Conservation (phyloP, 2,888 invertebrate genomes). For the Terebella lapidaria region DNA sequence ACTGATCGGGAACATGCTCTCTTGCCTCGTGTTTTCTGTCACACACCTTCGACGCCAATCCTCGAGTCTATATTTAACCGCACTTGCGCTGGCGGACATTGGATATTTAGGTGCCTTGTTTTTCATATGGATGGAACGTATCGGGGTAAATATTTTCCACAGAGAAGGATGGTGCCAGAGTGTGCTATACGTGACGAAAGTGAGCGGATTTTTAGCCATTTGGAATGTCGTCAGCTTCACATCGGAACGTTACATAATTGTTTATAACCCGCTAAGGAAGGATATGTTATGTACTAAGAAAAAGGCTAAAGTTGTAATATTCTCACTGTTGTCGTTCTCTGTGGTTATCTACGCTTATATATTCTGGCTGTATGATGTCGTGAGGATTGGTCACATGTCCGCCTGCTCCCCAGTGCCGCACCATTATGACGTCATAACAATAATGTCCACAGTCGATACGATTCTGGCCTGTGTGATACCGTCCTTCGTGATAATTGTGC, state of each 20-base stretch:
- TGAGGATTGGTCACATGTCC: constrained; percentile 4
- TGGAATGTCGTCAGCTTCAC: constrained; percentile 25
- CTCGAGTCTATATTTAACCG: constrained; percentile 13
- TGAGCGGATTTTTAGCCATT: constrained; percentile 20
- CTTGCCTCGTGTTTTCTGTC: constrained; percentile 11
- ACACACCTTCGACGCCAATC: constrained; percentile 13
- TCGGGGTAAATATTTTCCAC: constrained; percentile 28
- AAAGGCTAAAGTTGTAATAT: constrained; percentile 13
- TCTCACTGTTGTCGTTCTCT: constrained; percentile 4
- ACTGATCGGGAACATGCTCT: constrained; percentile 63
- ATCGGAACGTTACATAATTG: constrained; percentile 21
- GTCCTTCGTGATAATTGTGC: constrained; percentile 19
- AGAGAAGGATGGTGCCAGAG: constrained; percentile 21
- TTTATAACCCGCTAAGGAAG: constrained; percentile 17
- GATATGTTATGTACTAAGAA: constrained; percentile 17
- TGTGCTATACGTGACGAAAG: constrained; percentile 3
- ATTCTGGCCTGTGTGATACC: constrained; percentile 20
- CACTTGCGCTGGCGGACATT: constrained; percentile 10
- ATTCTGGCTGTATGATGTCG: constrained; percentile 15
- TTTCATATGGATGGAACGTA: constrained; percentile 9
- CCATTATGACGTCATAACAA: constrained; percentile 13
- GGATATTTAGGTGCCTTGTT: constrained; percentile 10
- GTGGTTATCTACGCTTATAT: constrained; percentile 15
- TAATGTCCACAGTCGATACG: constrained; percentile 18
- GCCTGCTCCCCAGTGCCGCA: constrained; percentile 17